Base-by-base conservation (phyloP, 2,888 invertebrate genomes). In the Orchestes rusci region DNA sequence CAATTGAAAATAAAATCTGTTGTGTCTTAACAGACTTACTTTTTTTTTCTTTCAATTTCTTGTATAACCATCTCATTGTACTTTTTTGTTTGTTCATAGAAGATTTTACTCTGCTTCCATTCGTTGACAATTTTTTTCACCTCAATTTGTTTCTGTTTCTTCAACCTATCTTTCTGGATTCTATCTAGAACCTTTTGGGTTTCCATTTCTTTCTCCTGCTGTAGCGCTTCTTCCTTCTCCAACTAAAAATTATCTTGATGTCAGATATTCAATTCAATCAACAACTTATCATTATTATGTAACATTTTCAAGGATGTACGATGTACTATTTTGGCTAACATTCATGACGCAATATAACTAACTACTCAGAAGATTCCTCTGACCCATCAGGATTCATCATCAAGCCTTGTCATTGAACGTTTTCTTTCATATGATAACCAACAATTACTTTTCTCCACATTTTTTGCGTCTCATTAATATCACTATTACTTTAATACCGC, bases 151-250 rank as follows among this genome's bases (percentile, higher is more conserved):
- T 56, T 56, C 20, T 55, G 49, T 44, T 52, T 57, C 44, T 50
- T 53, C 20, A 55, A 20, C 30, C 57, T 42, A 43, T 64, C 60
- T 16, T 52, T 41, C 43, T 54, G 48, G 43, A 53, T 56, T 31
- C 39, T 40, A 39, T 48, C 51, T 16, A 53, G 34, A 18, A 51
- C n/a, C 43, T 47, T 48, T 35, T 50, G 33, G 38, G 44, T 34
- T 45, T 58, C 48, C 3, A 42, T 30, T 35, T 53, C 46, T 53
- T 47, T 55, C 60, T 53, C 54, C 56, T 47, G 56, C 54, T 46
- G 61, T 58, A 69, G 65, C 68, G 54, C 67, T 58, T 44, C 56
- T 53, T 42, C 67, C 59, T 18, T 58, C 54, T 59, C 51, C 7
- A 43, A 38, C 53, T 58, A 40, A 16, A 3, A 3, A 2, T 13